These are phyloP conservation scores for Drosophila rubida DNA, from an alignment of 2,888 invertebrate species.

Conservation along the genomic window DNA sequence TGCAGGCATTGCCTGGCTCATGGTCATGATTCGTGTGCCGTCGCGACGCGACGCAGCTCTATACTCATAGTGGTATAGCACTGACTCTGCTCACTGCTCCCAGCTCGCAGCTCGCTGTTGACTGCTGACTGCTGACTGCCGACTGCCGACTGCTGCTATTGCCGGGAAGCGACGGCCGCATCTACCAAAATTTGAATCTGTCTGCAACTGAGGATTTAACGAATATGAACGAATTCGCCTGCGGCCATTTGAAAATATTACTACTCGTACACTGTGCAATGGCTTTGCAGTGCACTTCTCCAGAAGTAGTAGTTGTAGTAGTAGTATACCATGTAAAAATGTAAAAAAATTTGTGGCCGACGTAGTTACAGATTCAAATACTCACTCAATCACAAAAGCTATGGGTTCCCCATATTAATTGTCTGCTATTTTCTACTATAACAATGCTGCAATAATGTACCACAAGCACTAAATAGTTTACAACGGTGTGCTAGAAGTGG, in stretches of 20 bases:
- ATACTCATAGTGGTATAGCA: background rate
- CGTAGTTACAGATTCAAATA: conserved; percentile 65
- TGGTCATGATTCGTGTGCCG: conserved; percentile 69
- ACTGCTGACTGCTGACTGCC: conserved; percentile 11
- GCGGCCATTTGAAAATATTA: conserved; percentile 73
- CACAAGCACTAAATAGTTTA: background rate
- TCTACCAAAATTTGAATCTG: conserved; percentile 81
- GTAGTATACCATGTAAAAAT: conserved; percentile 29
- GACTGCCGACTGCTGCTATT: conserved; percentile 38
- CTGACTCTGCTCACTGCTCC: conserved; percentile 2
- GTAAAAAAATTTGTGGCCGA: conserved; percentile 44
- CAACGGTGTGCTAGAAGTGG: background rate
- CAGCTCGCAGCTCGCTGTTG: conserved; percentile 14
- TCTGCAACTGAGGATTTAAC: conserved; percentile 81
- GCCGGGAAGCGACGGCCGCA: conserved; percentile 49
- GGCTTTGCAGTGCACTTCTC: background rate
- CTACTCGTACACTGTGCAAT: conserved; percentile 9
- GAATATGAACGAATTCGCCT: conserved; percentile 79
- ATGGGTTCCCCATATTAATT: conserved; percentile 28
- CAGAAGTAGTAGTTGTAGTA: conserved; percentile 8
- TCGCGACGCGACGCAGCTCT: conserved; percentile 8
- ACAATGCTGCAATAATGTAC: background rate
- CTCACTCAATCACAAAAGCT: conserved; percentile 56
- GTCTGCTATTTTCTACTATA: conserved; percentile 1
- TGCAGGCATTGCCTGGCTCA: conserved; percentile 58